Base-by-base conservation (phyloP, 2,888 invertebrate species). In the Acanthoscelides obtectus region DNA sequence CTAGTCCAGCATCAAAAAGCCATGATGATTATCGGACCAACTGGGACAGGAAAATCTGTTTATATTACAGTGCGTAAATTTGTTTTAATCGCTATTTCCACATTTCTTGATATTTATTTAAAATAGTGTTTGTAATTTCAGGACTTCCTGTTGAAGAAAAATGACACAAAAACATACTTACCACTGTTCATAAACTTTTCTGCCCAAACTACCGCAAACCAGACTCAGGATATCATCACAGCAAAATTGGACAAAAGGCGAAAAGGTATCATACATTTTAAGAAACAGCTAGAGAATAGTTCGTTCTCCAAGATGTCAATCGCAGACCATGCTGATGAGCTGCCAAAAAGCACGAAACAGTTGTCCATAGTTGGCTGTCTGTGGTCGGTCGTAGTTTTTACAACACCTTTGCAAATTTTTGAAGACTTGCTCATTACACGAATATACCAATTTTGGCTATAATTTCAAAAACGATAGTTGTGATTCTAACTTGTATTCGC, bases 201-300 rank as follows among this genome's bases (percentile, higher is more conserved):
- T 0, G 97, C 97, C 0, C 96, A 97, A 87, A 97, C 97, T 0
- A 93, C 94, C 20, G 96, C 97, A 45, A 96, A 95, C 86, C 95
- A 96, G 84, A 96, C 96, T 0, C 97, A 98, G 86, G 95, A 96
- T 81, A 95, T 97, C 71, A 95, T 98, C 67, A 96, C 97, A 96
- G 92, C 93, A 2, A 97, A 97, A 85, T 85, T 98, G 78, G 97
- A 97, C 83, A 97, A 96, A 84, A 88, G 98, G 70, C 89, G 96
- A 69, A 97, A 97, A 88, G 97, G 93, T 87, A 71, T n/a, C n/a
- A n/a, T n/a, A n/a, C n/a, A n/a, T 76, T 8, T 22, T 67, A 22
- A 22, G n/a, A n/a, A n/a, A n/a, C n/a, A n/a, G n/a, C n/a, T n/a
- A n/a, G n/a, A n/a, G n/a, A n/a, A n/a, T n/a, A n/a, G n/a, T n/a